A percentile compares a stretch with the other conserved stretches of the same genome.
Conservation (phyloP, 2,888 invertebrate genomes). For the Allolobophora icterica region DNA sequence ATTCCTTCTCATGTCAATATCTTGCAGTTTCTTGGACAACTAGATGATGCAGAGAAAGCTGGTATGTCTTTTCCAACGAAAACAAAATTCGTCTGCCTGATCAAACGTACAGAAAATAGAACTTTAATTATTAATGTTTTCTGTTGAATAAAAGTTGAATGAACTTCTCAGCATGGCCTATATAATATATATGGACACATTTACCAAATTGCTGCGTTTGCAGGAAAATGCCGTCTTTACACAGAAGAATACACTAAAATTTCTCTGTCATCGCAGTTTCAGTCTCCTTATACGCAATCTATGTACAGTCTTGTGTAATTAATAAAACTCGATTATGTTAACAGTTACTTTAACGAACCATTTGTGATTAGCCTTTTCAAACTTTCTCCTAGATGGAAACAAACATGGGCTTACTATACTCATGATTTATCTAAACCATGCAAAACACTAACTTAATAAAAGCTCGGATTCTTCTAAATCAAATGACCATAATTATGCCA, state of each 20-base stretch:
- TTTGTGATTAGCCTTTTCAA: background rate
- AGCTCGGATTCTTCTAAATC: background rate
- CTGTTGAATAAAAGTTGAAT: too few relatives aligned
- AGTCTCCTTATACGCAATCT: background rate
- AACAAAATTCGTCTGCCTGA: background rate
- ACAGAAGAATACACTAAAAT: background rate
- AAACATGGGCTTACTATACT: background rate
- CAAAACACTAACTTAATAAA: background rate
- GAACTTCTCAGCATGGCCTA: background rate
- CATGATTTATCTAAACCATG: too few relatives aligned
- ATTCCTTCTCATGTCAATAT: conserved; percentile 24
- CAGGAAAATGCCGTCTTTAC: background rate
- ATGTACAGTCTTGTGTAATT: background rate
- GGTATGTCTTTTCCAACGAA: background rate
- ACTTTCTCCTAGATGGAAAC: background rate
- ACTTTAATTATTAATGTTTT: background rate
- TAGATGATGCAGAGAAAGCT: background rate
- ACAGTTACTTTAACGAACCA: background rate
- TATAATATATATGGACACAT: too few relatives aligned
- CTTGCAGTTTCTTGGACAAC: conserved; percentile 15
- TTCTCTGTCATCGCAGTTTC: background rate
- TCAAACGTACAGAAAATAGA: background rate
- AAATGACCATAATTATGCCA: background rate
- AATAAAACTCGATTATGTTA: background rate
- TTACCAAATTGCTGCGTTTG: background rate